A percentile compares a stretch with the other conserved stretches of the same genome.
Evolutionary conservation across 2,113 vertebrate genomes (phyloP).

Genomic region (Thunnus maccoyii): DNA sequence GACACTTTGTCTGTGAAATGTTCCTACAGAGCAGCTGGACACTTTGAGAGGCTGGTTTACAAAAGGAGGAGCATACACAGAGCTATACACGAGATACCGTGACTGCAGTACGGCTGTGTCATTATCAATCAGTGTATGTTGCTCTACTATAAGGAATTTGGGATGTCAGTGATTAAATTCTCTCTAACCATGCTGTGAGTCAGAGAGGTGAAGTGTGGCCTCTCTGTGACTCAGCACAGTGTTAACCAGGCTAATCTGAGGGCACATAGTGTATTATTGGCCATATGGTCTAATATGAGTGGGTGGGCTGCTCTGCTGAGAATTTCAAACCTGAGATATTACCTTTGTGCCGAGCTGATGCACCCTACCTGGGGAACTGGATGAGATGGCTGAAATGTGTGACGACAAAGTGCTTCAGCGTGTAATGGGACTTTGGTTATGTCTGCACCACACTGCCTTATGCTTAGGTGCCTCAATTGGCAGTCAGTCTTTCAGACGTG

Average conservation of each 20-base stretch:
- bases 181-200: conserved; percentile 2
- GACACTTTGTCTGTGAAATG: conserved; percentile 16
- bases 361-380: conserved; percentile 5
- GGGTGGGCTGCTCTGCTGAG: conserved; percentile 1
- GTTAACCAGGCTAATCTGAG: conserved; percentile 19
- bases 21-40: too few species aligned
- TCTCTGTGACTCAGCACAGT: conserved; percentile 31
- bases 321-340: conserved; percentile 26
- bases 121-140: conserved; percentile 13
- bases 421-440: conserved; percentile 37
- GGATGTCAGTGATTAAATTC: conserved; percentile 3
- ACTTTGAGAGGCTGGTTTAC: conserved; percentile 11
- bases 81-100: conserved; percentile 1
- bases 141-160: not conserved
- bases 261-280: conserved; percentile 29
- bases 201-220: conserved; percentile 11
- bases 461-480: conserved; percentile 39
- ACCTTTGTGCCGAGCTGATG: conserved; percentile 15
- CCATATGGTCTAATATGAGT: conserved; percentile 28
- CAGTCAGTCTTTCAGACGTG: conserved; percentile 51
- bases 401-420: conserved; percentile 45
- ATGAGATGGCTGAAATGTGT: conserved; percentile 46
- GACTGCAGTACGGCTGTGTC: conserved; percentile 5
- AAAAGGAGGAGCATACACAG: not conserved
- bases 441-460: conserved; percentile 23